Evolutionary conservation across 2,797 vertebrate genomes (phyloP).

Genomic region (Scomberomorus guttatus): DNA sequence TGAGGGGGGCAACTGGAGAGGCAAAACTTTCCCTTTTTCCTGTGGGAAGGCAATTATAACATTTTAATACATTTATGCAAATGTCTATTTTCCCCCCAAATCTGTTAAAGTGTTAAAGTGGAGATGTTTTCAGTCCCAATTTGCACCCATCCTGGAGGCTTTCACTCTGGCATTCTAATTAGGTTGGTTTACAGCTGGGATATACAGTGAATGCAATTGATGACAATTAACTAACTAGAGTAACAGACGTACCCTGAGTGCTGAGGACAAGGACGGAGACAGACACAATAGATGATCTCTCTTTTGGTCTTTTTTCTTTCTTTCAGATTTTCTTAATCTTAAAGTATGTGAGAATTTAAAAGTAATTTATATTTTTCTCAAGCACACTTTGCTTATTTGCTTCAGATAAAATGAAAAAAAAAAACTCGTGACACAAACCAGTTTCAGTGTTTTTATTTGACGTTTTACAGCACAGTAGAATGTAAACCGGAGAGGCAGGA

Average conservation of each 20-base stretch:
- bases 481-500: slow-evolving; percentile 13
- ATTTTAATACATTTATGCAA: slow-evolving; percentile 38
- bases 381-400: background rate
- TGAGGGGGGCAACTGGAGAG: too few relatives aligned
- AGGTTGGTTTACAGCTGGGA: background rate
- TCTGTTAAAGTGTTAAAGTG: slow-evolving; percentile 13
- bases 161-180: slow-evolving; percentile 22
- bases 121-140: background rate
- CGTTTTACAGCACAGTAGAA: slow-evolving; percentile 28
- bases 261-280: background rate
- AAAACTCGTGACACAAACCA: background rate
- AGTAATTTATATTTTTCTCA: background rate
- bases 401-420: background rate
- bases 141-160: background rate
- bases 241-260: background rate
- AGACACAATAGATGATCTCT: background rate
- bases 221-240: background rate
- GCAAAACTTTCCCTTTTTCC: background rate
- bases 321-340: background rate
- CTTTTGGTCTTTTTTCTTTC: background rate
- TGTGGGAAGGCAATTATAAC: slow-evolving; percentile 14
- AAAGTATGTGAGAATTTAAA: background rate
- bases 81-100: slow-evolving; percentile 1
- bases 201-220: background rate
- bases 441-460: slow-evolving; percentile 9